Evolutionary conservation across 2,888 invertebrate species (phyloP), one percentile per base, ranked within the genome.

Genomic region (Macrosoma leucophasiata): DNA sequence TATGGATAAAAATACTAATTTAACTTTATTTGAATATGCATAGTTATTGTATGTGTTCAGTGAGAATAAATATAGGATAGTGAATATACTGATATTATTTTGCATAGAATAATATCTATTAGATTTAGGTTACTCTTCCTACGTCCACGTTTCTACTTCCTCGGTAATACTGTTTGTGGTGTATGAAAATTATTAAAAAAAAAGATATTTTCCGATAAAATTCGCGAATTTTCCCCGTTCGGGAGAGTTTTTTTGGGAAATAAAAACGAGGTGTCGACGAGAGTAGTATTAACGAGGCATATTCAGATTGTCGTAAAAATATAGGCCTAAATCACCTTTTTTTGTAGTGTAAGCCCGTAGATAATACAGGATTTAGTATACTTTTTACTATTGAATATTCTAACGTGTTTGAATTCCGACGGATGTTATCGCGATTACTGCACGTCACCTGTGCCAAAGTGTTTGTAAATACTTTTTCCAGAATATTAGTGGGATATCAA

Each of bases 391-490:
- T 51, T 61, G 58, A 62, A 59, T 69, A 69, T 68, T 67, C 57
- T 65, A 62, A 59, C 52, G 34, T 47, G 49, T 58, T 62, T 61
- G 53, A 59, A 62, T 53, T 64, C 62, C 64, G 57, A 62, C 62
- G 57, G 62, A 61, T 30, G 59, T 63, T 48, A 48, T 52, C 41
- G 62, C 68, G 57, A 55, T 49, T 50, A 50, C 67, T 69, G 74
- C 75, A 47, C 77, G 62, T 65, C 67, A 71, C 64, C 69, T 74
- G 82, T 82, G 82, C 82, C 82, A 82, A 82, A 53, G 48, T 54
- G 55, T 59, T 58, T 78, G 72, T 81, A 78, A 69, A 78, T 78
- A 78, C n/a, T 70, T 63, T 67, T 71, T 65, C 70, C 67, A 65
- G 62, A 52, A 52, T 51, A 45, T 49, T 55, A 61, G 57, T 52